Percentiles rank a stretch among this genome's conserved stretches.
Evolutionary conservation across 2,888 invertebrate species (phyloP).

Genomic region (Trileptium ribeirensis): DNA sequence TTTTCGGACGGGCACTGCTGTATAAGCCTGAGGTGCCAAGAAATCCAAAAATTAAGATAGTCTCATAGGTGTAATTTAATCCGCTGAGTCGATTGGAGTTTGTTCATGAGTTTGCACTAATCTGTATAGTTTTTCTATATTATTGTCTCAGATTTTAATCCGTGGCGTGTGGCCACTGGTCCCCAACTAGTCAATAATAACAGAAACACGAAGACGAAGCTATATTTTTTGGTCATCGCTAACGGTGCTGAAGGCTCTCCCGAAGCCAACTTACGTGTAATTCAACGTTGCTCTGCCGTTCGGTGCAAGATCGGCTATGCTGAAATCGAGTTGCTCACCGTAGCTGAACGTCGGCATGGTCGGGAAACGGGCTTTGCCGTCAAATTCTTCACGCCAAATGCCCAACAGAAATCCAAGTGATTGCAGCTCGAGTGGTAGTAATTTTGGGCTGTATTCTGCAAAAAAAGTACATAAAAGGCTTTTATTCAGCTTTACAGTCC

Average conservation of each 20-base stretch:
- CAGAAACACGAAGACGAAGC: no score
- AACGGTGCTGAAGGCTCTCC: background rate
- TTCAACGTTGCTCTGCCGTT: slow-evolving; percentile 44
- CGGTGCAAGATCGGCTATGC: slow-evolving; percentile 42
- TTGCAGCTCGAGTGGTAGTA: slow-evolving; percentile 41
- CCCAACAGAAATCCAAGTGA: slow-evolving; percentile 47
- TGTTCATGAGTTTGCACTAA: no score
- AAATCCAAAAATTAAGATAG: no score
- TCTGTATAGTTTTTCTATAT: no score
- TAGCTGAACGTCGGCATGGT: slow-evolving; percentile 51
- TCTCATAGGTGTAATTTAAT: no score
- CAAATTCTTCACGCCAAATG: slow-evolving; percentile 49
- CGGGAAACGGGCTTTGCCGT: slow-evolving; percentile 48
- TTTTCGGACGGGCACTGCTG: no score
- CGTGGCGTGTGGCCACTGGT: no score
- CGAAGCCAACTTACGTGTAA: slow-evolving; percentile 44
- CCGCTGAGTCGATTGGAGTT: no score
- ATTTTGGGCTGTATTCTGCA: slow-evolving; percentile 44
- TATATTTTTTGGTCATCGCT: background rate
- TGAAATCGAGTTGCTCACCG: slow-evolving; percentile 48
- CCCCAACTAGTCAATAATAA: no score
- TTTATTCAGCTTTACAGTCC: no score
- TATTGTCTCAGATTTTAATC: no score
- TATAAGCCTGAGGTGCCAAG: no score
- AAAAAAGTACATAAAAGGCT: background rate